Conservation (phyloP, 2,797 vertebrate genomes). For the Notoglanidium macrostoma region DNA sequence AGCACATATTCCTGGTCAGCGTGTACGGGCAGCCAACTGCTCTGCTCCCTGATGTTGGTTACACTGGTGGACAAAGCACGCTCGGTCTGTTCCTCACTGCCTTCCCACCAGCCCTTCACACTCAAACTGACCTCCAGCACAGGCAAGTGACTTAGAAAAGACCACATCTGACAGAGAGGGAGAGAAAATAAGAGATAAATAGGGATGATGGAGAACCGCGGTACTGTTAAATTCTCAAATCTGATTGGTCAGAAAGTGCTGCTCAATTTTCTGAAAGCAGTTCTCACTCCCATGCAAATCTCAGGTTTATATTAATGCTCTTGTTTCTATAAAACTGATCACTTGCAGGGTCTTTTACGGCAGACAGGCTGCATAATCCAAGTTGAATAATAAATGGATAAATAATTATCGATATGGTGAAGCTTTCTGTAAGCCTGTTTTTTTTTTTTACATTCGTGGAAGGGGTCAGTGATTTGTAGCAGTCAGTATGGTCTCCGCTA, state of each 20-base stretch:
- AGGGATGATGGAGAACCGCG: neutral
- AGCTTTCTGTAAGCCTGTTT: neutral
- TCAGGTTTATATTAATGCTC: neutral
- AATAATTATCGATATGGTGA: neutral
- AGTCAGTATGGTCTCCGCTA: neutral
- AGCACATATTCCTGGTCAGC: slow-evolving; percentile 97
- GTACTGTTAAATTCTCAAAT: neutral
- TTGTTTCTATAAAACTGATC: neutral
- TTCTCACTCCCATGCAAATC: neutral
- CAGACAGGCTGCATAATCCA: neutral
- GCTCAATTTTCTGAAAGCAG: neutral
- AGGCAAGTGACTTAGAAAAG: slow-evolving; percentile 87
- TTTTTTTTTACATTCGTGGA: neutral
- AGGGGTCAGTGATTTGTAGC: neutral
- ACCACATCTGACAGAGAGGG: slow-evolving; percentile 81
- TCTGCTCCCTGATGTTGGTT: slow-evolving; percentile 74
- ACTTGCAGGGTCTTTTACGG: neutral
- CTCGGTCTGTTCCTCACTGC: slow-evolving; percentile 74
- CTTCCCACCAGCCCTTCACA: slow-evolving; percentile 90
- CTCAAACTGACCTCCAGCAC: slow-evolving; percentile 84
- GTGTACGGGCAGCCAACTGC: slow-evolving; percentile 85
- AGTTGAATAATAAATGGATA: neutral
- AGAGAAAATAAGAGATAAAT: neutral
- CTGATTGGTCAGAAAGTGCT: neutral
- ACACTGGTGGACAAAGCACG: slow-evolving; percentile 71